A percentile compares a stretch with the other conserved stretches of the same genome.
Evolutionary conservation across 2,113 vertebrate genomes (phyloP).

Genomic region (Notarius quadriscutis): DNA sequence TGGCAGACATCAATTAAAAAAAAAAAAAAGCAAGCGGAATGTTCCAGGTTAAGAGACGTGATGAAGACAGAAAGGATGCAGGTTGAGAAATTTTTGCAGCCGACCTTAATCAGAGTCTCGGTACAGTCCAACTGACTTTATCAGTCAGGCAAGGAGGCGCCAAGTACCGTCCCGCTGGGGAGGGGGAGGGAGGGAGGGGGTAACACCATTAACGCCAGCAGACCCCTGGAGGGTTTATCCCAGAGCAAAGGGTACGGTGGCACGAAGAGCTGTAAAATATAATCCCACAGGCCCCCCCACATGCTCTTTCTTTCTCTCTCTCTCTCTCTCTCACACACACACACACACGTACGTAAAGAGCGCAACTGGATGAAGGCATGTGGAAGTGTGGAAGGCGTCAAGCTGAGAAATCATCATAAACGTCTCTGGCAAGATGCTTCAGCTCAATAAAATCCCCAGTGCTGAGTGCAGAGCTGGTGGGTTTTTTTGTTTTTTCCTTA

Average conservation of each 20-base stretch:
- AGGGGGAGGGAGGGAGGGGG: background rate
- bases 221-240: slow-evolving; percentile 14
- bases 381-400: background rate
- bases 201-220: slow-evolving; percentile 31
- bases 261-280: slow-evolving; percentile 36
- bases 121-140: background rate
- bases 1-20: slow-evolving; percentile 46
- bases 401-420: slow-evolving; percentile 13
- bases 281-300: background rate
- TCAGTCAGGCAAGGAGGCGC: background rate
- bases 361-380: background rate
- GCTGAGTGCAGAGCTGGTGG: too few species aligned
- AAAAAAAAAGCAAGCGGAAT: background rate
- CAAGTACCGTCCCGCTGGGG: background rate
- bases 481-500: background rate
- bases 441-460: background rate
- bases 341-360: background rate
- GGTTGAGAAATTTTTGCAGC: background rate
- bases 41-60: background rate
- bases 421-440: slow-evolving; percentile 14
- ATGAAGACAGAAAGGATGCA: background rate
- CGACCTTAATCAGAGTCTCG: background rate
- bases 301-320: background rate
- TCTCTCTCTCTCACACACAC: background rate
- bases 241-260: slow-evolving; percentile 4